Percentiles rank a stretch among this genome's conserved stretches.
Evolutionary conservation across 2,113 vertebrate species (phyloP).

Genomic region (Percopsis transmontana): DNA sequence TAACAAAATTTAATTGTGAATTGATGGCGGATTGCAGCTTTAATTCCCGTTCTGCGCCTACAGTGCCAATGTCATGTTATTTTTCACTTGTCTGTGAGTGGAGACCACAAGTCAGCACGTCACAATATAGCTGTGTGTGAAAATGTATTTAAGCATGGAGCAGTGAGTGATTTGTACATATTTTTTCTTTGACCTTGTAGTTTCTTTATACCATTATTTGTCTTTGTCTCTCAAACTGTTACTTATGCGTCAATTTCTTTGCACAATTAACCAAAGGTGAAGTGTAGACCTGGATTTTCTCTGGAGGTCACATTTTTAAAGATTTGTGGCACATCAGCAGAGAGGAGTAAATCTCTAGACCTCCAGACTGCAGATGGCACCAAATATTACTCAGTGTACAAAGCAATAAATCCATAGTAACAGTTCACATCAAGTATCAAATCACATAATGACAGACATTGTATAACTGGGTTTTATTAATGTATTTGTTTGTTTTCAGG

Average conservation of each 20-base stretch:
- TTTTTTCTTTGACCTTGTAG: constrained; percentile 13
- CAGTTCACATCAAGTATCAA: constrained; percentile 68
- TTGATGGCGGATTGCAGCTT: not conserved
- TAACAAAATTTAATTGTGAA: no score
- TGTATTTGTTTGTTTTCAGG: constrained; percentile 65
- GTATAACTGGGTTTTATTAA: constrained; percentile 77
- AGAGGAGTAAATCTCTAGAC: constrained; percentile 18
- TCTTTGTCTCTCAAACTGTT: constrained; percentile 73
- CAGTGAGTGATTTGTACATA: constrained; percentile 55
- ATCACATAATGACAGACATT: constrained; percentile 73
- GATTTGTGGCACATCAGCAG: constrained; percentile 35
- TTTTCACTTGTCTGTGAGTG: constrained; percentile 49
- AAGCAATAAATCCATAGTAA: constrained; percentile 94
- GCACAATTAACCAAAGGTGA: constrained; percentile 80
- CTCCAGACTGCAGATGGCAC: constrained; percentile 35
- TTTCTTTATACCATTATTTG: constrained; percentile 41
- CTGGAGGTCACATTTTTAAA: constrained; percentile 35
- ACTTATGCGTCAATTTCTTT: constrained; percentile 77
- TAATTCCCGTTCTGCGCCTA: constrained; percentile 46
- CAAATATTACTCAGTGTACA: constrained; percentile 89
- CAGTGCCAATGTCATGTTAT: constrained; percentile 30
- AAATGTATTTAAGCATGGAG: constrained; percentile 79
- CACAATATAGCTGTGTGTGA: constrained; percentile 72
- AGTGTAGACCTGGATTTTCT: constrained; percentile 57
- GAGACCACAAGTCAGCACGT: constrained; percentile 53